A percentile compares a stretch with the other conserved stretches of the same genome.
These are phyloP conservation scores for Propithecus coquereli DNA, from an alignment of 2,113 vertebrate species.

Conservation along the genomic window DNA sequence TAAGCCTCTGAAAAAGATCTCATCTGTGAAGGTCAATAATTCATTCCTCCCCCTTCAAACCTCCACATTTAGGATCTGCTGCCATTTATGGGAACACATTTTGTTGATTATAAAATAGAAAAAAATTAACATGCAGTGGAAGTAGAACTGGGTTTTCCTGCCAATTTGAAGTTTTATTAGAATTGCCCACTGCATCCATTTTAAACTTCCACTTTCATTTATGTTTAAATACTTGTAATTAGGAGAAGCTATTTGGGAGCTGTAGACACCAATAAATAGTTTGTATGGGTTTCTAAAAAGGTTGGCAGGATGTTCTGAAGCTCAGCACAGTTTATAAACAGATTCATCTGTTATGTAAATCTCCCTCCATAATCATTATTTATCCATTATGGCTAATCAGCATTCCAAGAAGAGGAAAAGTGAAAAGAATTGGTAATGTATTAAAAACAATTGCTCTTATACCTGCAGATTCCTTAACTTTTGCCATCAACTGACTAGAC, in stretches of 20 bases:
- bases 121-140: slow-evolving; percentile 39
- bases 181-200: slow-evolving; percentile 48
- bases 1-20: slow-evolving; percentile 51
- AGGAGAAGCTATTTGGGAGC: slow-evolving; percentile 44
- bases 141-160: not conserved
- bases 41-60: not conserved
- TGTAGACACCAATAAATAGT: slow-evolving; percentile 48
- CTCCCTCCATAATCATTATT: slow-evolving; percentile 55
- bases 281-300: slow-evolving; percentile 52
- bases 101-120: slow-evolving; percentile 37
- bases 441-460: slow-evolving; percentile 50
- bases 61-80: not conserved
- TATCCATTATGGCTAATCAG: slow-evolving; percentile 62
- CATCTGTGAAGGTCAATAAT: not conserved
- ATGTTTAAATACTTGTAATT: slow-evolving; percentile 67
- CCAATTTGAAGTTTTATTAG: slow-evolving; percentile 61
- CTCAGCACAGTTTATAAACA: slow-evolving; percentile 57
- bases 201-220: slow-evolving; percentile 54
- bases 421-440: slow-evolving; percentile 32
- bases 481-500: slow-evolving; percentile 25
- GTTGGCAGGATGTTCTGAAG: slow-evolving; percentile 44
- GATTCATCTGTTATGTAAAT: slow-evolving; percentile 59
- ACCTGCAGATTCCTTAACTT: slow-evolving; percentile 41
- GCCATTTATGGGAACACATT: not conserved
- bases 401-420: slow-evolving; percentile 50